phyloP scores from a whole-genome alignment of 2,888 invertebrate genomes.

The Stenchaetothrips biformis region DNA sequence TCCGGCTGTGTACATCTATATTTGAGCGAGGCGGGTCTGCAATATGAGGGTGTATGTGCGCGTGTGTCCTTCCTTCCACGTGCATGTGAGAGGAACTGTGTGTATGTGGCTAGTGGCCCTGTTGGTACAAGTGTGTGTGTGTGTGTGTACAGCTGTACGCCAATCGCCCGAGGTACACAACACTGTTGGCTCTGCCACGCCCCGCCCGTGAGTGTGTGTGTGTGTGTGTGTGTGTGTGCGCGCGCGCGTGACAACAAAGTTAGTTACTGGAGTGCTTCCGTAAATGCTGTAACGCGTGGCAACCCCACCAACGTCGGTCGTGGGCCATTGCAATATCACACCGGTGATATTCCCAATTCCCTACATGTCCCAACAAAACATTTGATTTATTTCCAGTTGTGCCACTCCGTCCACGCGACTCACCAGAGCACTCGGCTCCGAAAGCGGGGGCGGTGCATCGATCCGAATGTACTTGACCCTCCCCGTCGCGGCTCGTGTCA shows the following conservation, averaged over 20 bases:
- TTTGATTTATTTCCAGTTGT: too few species aligned
- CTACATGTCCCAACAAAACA: too few species aligned
- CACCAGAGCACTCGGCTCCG: neutral
- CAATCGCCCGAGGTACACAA: neutral
- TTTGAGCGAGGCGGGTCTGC: too few species aligned
- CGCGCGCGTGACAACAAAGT: neutral
- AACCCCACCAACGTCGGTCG: neutral
- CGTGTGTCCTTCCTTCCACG: too few species aligned
- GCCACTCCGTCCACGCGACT: neutral
- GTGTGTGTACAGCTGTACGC: neutral
- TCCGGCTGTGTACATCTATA: too few species aligned
- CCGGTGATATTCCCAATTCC: too few species aligned
- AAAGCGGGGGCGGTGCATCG: too few species aligned
- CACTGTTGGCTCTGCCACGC: neutral
- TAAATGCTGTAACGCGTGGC: neutral
- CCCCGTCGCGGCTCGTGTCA: too few species aligned
- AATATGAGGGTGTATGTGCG: too few species aligned
- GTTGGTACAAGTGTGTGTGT: neutral
- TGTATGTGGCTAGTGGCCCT: too few species aligned
- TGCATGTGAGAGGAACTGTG: too few species aligned
- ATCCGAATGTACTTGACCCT: too few species aligned
- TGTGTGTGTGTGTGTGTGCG: neutral
- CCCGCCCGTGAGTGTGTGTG: neutral
- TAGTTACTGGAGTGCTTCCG: neutral
- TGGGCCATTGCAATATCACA: neutral